These are phyloP conservation scores for Sphyrna mokarran DNA, from an alignment of 2,113 vertebrate species.

Conservation along the genomic window DNA sequence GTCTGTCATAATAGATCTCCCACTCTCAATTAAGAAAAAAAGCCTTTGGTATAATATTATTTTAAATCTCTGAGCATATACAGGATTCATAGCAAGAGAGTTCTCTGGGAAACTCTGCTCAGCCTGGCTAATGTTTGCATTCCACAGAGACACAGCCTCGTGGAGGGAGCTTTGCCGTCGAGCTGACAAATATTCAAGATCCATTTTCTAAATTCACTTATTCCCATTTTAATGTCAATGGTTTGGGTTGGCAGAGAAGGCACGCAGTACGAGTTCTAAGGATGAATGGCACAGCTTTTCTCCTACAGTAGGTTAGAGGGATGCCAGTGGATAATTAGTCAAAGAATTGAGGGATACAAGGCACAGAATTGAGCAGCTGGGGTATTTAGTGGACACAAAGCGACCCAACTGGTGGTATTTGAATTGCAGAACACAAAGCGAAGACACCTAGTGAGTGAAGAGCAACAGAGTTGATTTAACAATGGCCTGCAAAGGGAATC, in stretches of 20 bases:
- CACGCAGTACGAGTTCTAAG: not conserved
- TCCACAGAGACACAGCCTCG: not conserved
- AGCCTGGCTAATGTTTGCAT: conserved; percentile 3
- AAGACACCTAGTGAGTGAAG: conserved; percentile 41
- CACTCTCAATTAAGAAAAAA: not conserved
- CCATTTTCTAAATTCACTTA: not conserved
- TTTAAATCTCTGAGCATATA: not conserved
- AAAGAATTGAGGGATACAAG: conserved; percentile 49
- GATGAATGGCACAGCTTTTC: conserved; percentile 27
- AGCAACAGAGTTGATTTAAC: conserved; percentile 46
- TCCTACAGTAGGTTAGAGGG: conserved; percentile 10
- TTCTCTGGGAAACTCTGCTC: not conserved
- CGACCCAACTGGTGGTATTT: conserved; percentile 55
- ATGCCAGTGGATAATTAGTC: conserved; percentile 32
- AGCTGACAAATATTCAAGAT: conserved; percentile 2
- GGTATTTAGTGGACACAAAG: conserved; percentile 68
- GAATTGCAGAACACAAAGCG: conserved; percentile 42
- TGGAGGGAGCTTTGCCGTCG: not conserved
- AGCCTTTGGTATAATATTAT: not conserved
- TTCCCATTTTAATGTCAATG: conserved; percentile 31
- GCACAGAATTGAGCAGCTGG: conserved; percentile 67
- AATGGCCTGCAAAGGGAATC: conserved; percentile 50
- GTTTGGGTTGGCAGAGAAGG: conserved; percentile 28
- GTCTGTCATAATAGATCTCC: not conserved
- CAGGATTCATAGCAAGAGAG: not conserved